A percentile compares a stretch with the other conserved stretches of the same genome.
These are phyloP conservation scores for Eremophila alpestris DNA, from an alignment of 2,797 vertebrate genomes.

Conservation along the genomic window DNA sequence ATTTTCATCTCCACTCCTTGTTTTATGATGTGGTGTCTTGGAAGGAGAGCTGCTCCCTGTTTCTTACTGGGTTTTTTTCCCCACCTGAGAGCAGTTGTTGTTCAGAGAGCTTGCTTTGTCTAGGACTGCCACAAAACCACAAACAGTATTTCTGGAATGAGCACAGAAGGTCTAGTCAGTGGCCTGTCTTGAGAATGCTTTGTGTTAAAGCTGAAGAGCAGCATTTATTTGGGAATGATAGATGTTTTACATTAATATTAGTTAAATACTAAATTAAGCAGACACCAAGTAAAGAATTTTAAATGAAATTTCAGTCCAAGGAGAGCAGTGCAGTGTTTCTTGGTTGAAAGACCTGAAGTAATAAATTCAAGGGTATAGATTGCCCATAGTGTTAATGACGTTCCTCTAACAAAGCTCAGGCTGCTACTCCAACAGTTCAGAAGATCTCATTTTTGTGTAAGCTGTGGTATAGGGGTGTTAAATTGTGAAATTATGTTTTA, in stretches of 20 bases:
- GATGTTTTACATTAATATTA: neutral
- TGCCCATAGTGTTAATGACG: neutral
- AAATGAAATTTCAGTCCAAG: neutral
- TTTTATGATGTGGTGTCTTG: slow-evolving; percentile 4
- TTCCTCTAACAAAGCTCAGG: neutral
- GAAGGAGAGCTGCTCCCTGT: neutral
- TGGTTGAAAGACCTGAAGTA: neutral
- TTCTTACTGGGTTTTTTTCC: neutral
- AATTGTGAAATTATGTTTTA: slow-evolving; percentile 39
- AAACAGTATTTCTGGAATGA: slow-evolving; percentile 22
- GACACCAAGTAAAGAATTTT: neutral
- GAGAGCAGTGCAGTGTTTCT: neutral
- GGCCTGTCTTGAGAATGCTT: neutral
- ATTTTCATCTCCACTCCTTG: neutral
- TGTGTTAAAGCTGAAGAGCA: neutral
- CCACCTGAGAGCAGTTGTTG: slow-evolving; percentile 10
- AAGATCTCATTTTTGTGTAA: slow-evolving; percentile 21
- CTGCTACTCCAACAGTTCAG: neutral
- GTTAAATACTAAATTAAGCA: neutral
- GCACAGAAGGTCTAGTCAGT: neutral
- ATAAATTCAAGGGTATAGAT: neutral
- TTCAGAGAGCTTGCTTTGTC: slow-evolving; percentile 30
- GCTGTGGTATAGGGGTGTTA: slow-evolving; percentile 15
- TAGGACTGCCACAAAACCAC: slow-evolving; percentile 20
- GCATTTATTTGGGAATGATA: neutral